Evolutionary conservation across 2,113 vertebrate species (phyloP), one percentile per base, ranked within the genome.

Genomic region (Myodes glareolus): DNA sequence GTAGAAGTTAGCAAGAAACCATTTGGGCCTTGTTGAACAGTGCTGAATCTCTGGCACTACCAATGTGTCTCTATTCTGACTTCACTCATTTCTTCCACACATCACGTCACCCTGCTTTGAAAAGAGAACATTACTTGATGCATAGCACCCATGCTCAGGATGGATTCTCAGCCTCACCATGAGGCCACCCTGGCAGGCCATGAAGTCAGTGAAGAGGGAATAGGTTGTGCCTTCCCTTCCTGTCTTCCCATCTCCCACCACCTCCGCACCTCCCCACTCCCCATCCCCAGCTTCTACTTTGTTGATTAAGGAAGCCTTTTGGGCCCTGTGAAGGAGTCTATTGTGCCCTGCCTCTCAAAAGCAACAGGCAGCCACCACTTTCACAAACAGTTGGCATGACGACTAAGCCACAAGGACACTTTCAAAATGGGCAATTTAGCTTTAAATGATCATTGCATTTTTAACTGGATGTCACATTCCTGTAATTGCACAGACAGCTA

Each of bases 381-480:
- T 82, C 70, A 96, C 96, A 97, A 72, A 68, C 95, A 92, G 27
- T 75, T 97, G 95, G 87, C 68, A 55, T 94, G 91, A 78, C 8
- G 80, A 97, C 58, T 77, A 4, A 98, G 47, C 72, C 77, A 95
- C 80, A 21, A 93, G 47, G 29, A 88, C 6, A 1, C 96, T 97
- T 96, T 85, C 76, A 96, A 97, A 98, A 97, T 45, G 81, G 5
- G 50, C 89, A 77, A 91, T 93, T 98, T 95, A 90, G 86, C 93
- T 25, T 94, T 88, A 91, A 97, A 85, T 72, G 86, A 97, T 96
- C 78, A 96, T 13, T 88, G 88, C 25, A 2, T 94, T 95, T 94
- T 97, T 84, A 97, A 91, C 96, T 94, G 72, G 93, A 97, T 97
- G 84, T 91, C 95, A 96, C 58, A 89, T 97, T 97, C 80, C 86